A percentile compares a stretch with the other conserved stretches of the same genome.
Conservation (phyloP, 2,113 vertebrate genomes). For the Protobothrops mucrosquamatus region DNA sequence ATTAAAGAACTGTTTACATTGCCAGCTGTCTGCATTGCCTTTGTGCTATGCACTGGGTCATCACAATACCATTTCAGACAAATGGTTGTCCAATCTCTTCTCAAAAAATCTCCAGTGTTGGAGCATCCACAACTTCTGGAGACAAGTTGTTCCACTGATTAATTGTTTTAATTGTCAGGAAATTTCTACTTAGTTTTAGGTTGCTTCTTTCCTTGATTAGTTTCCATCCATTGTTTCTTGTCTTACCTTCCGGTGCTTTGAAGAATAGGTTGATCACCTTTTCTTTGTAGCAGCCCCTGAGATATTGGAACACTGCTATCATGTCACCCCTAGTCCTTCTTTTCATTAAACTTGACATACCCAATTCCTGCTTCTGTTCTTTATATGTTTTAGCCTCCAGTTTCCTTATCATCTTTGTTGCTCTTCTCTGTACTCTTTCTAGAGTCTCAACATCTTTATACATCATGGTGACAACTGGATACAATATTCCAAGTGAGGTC, state of each 20-base stretch:
- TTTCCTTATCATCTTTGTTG: background rate
- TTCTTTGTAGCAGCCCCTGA: background rate
- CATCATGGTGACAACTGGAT: too few species aligned
- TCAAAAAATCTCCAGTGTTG: background rate
- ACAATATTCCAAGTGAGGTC: too few species aligned
- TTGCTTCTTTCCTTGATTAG: background rate
- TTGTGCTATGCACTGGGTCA: too few species aligned
- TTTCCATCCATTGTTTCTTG: background rate
- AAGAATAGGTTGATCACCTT: background rate
- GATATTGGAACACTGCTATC: background rate
- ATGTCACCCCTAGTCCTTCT: background rate
- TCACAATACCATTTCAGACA: background rate
- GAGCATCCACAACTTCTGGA: background rate
- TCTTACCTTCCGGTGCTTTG: background rate
- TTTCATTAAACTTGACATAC: background rate
- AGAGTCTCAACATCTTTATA: too few species aligned
- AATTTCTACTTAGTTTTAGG: background rate
- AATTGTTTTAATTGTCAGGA: background rate
- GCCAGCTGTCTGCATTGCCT: too few species aligned
- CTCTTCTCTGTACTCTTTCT: background rate
- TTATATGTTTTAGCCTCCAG: background rate
- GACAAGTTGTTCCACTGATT: background rate
- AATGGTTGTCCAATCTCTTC: background rate
- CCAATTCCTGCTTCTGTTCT: background rate
- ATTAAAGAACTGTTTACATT: too few species aligned